Evolutionary conservation across 2,888 invertebrate genomes (phyloP), one percentile per base, ranked within the genome.

Genomic region (Xanthorhoe spadicearia): DNA sequence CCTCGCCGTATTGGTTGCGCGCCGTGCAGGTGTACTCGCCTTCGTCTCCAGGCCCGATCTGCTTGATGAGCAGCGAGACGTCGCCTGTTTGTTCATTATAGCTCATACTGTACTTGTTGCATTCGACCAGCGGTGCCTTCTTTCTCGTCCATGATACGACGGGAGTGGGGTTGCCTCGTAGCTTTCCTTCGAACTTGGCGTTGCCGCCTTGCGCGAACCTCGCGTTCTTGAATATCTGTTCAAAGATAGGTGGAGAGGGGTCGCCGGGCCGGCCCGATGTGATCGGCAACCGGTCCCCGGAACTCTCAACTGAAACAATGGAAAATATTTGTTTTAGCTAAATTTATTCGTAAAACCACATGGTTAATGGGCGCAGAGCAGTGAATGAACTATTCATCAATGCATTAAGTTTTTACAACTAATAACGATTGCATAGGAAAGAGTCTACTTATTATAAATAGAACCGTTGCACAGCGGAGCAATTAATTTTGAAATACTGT

Each of bases 1-100:
- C 98, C 92, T 99, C 98, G 68, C 99, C 99, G 81, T 98, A 98
- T 84, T 97, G 97, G 91, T 99, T 99, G 78, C 97, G 96, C 54
- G 98, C 98, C 68, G 97, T 97, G 89, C 98, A 98, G 0, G 98
- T 98, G 88, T 99, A 99, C 93, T 99, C 98, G 77, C 98, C 99
- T 87, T 98, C 98, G 89, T 99, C 98, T 59, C 98, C 98, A 64
- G 98, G 98, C 69, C 98, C 98, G 78, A 99, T 98, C 85, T 97
- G 96, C 87, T 97, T 97, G 83, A 99, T 99, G 79, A 97, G 95
- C 79, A 99, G 94, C 69, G 97, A 97, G 75, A 98, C 97, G 74
- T 96, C 96, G 61, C 99, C 99, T 74, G 97, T 97, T 86, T 95
- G 95, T 85, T 97, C 97, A 87, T 98, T 97, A 87, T 98, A 98